A percentile compares a stretch with the other conserved stretches of the same genome.
These are phyloP conservation scores for Drosophila setosimentum DNA, from an alignment of 2,888 invertebrate species.

Conservation along the genomic window DNA sequence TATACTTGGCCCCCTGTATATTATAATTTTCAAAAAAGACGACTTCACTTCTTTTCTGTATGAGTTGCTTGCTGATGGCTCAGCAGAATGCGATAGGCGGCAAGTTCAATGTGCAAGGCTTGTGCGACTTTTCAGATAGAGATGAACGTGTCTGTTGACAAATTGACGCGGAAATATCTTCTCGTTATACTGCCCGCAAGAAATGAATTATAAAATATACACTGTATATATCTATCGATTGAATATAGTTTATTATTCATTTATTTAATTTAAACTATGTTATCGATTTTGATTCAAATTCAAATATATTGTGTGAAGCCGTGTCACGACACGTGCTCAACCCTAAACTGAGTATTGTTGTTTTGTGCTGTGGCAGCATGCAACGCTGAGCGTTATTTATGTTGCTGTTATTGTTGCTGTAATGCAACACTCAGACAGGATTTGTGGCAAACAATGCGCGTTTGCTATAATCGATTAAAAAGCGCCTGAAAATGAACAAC, in stretches of 20 bases:
- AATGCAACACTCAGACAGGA: slow-evolving; percentile 76
- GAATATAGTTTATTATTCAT: neutral
- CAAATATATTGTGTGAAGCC: neutral
- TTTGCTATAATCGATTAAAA: slow-evolving; percentile 76
- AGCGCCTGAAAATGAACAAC: slow-evolving; percentile 59
- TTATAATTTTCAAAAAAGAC: slow-evolving; percentile 40
- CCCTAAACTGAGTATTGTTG: slow-evolving; percentile 12
- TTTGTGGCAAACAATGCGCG: slow-evolving; percentile 71
- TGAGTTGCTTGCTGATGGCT: slow-evolving; percentile 26
- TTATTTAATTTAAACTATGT: neutral
- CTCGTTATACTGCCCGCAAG: too few relatives aligned
- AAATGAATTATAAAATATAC: neutral
- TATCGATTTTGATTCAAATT: neutral
- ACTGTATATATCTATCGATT: neutral
- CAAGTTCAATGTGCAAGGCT: slow-evolving; percentile 77
- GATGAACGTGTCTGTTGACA: slow-evolving; percentile 11
- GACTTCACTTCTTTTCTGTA: neutral
- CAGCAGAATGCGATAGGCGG: slow-evolving; percentile 51
- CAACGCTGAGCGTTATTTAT: slow-evolving; percentile 9
- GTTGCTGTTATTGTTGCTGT: slow-evolving; percentile 31
- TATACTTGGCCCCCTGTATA: slow-evolving; percentile 26
- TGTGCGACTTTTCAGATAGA: slow-evolving; percentile 9
- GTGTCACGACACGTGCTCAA: slow-evolving; percentile 11
- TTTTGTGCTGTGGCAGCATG: slow-evolving; percentile 16
- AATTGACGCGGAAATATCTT: neutral